Evolutionary conservation across 2,888 invertebrate genomes (phyloP), one percentile per base, ranked within the genome.

Genomic region (Stomorhina lunata): DNA sequence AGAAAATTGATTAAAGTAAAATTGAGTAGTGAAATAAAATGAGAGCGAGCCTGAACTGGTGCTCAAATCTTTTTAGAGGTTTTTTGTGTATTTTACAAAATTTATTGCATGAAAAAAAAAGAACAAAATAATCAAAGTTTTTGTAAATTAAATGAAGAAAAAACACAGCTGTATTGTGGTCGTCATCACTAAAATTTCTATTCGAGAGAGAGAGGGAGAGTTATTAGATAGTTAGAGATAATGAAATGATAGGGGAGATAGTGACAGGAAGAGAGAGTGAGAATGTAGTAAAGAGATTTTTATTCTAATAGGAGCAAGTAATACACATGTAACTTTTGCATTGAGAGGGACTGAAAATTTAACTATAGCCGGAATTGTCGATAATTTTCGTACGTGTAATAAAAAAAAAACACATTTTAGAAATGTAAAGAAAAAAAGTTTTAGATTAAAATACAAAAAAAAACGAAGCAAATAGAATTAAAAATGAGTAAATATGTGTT

Each of bases 321-420:
- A n/a, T n/a, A 37, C 45, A 50, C 50, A 59, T 43, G 50, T 50
- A 77, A 27, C 10, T 45, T 25, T 68, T 66, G 20, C 48, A 20
- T 43, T 48, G 55, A 34, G 17, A 20, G n/a, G 7, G 37, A 55
- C 32, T 40, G n/a, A 55, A 69, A 71, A 80, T 50, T 50, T 27
- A 61, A 32, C 27, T 40, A 53, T 34, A 53, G 71, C 55, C 68
- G 73, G 73, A 77, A 77, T 72, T 72, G 57, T 45, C 72, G 66
- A 81, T 73, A 63, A 69, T 81, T 68, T 73, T 63, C 37, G 66
- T 37, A 50, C 50, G 29, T 25, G 45, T 37, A 55, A 45, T 17
- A 7, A 48, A 55, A 34, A 48, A 22, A 22, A 59, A 37, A 59
- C n/a, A 22, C 29, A 22, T n/a, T n/a, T n/a, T n/a, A 37, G n/a